Evolutionary conservation across 53 echinoderm and acorn worm species (phyloP).

Genomic region (Echinometra lucunter): DNA sequence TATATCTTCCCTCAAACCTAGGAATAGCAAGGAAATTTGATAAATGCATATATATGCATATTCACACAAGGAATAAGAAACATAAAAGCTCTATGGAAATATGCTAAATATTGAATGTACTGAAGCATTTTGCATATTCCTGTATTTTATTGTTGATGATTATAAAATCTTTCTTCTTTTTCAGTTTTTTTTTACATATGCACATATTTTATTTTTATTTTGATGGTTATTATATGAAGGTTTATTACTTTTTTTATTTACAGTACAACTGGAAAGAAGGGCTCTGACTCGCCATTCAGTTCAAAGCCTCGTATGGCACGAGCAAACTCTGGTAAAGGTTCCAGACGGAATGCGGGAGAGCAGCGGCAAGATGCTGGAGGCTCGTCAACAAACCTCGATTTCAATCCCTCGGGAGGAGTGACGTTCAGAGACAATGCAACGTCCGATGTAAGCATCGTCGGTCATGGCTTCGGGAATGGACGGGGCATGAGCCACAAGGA

Average conservation of each 20-base stretch:
- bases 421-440: conserved; percentile 87
- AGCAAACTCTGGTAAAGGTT: conserved; percentile 80
- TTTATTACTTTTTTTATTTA: background rate
- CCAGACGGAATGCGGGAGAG: conserved; percentile 70
- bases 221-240: no score
- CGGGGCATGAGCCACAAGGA: conserved; percentile 49
- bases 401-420: conserved; percentile 84
- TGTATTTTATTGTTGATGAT: no score
- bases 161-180: no score
- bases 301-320: conserved; percentile 92
- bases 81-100: no score
- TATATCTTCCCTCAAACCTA: background rate
- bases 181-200: background rate
- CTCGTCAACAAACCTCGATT: conserved; percentile 72
- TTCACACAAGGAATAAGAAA: no score
- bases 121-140: no score
- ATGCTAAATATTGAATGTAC: no score
- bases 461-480: conserved; percentile 82
- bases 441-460: conserved; percentile 94
- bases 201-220: background rate
- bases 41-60: background rate
- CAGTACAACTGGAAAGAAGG: conserved; percentile 72
- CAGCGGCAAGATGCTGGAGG: conserved; percentile 61
- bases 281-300: conserved; percentile 93
- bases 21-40: background rate